phyloP scores from a whole-genome alignment of 2,888 invertebrate species.

The Lasioglossum leucozonium region DNA sequence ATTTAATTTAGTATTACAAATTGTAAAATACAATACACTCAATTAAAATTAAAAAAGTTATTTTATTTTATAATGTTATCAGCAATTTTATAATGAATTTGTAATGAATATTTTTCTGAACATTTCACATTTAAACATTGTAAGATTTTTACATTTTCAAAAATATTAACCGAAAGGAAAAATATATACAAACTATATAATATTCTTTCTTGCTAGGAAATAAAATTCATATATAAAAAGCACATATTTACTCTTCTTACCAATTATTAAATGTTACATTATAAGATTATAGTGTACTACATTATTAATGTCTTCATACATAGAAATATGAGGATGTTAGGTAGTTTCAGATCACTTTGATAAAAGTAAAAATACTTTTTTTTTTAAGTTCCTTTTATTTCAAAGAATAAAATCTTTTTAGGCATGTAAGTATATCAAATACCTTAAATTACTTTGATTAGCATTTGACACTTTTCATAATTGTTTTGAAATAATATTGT shows the following conservation, averaged over 20 bases:
- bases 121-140: background rate
- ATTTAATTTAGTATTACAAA: constrained; percentile 12
- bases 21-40: background rate
- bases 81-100: background rate
- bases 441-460: background rate
- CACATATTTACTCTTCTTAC: background rate
- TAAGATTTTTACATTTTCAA: background rate
- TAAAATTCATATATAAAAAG: background rate
- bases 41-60: background rate
- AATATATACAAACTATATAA: background rate
- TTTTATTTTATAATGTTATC: background rate
- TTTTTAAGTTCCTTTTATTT: background rate
- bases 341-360: background rate
- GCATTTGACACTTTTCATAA: background rate
- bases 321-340: background rate
- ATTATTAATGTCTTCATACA: background rate
- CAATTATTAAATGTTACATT: background rate
- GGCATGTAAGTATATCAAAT: background rate
- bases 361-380: background rate
- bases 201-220: background rate
- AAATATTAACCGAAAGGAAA: constrained; percentile 4
- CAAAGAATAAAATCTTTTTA: background rate
- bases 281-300: background rate
- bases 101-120: background rate
- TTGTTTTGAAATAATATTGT: constrained; percentile 1